These are phyloP conservation scores for Thaleichthys pacificus DNA, from an alignment of 2,797 vertebrate genomes.

Conservation along the genomic window DNA sequence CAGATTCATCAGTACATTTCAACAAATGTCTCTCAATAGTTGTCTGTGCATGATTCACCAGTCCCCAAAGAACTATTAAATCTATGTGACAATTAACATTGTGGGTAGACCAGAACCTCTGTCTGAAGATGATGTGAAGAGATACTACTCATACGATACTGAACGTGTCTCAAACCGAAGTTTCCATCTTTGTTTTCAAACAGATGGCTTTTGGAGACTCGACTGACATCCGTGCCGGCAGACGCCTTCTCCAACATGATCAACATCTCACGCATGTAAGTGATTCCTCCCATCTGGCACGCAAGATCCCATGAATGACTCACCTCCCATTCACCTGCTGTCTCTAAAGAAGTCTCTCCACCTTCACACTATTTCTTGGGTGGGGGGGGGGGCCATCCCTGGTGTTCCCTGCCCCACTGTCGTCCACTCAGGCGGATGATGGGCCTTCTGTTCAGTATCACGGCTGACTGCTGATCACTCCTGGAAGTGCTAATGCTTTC, in stretches of 20 bases:
- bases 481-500: constrained; percentile 60
- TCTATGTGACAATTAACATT: neutral
- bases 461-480: constrained; percentile 54
- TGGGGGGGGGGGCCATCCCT: neutral
- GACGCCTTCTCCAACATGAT: constrained; percentile 83
- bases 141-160: neutral
- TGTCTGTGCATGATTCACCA: neutral
- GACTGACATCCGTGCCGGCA: constrained; percentile 78
- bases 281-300: constrained; percentile 39
- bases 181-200: constrained; percentile 36
- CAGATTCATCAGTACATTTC: neutral
- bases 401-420: constrained; percentile 7
- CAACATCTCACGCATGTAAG: constrained; percentile 96
- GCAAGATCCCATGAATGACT: neutral
- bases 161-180: neutral
- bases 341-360: neutral
- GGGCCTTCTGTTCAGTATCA: constrained; percentile 61
- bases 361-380: neutral
- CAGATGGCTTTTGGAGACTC: constrained; percentile 90
- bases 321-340: neutral
- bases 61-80: neutral
- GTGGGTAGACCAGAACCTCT: neutral
- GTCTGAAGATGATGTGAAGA: neutral
- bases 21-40: neutral
- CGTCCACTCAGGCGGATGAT: constrained; percentile 49